Evolutionary conservation across 2,113 vertebrate genomes (phyloP).

Genomic region (Nestor notabilis): DNA sequence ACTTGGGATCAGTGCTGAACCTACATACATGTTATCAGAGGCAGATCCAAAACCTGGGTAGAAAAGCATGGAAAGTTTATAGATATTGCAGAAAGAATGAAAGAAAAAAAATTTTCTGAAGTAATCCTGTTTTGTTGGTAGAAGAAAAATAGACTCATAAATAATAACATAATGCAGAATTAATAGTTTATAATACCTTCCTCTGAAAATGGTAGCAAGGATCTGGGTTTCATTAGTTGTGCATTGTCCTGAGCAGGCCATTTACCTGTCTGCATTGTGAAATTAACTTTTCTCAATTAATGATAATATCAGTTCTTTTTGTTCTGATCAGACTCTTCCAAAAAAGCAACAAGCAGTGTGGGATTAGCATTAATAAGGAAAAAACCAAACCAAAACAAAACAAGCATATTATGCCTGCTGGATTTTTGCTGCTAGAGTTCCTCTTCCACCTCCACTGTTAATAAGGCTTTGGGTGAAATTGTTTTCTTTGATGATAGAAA

Average conservation of each 20-base stretch:
- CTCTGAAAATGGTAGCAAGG: neutral
- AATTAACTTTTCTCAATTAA: conserved; percentile 36
- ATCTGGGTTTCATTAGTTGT: neutral
- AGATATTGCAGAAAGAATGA: neutral
- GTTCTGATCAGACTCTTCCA: neutral
- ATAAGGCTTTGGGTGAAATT: conserved; percentile 28
- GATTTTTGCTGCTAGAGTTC: neutral
- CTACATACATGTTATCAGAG: neutral
- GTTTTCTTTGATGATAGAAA: conserved; percentile 14
- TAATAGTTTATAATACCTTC: neutral
- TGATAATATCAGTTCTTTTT: neutral
- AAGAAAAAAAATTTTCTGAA: neutral
- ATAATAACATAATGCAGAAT: conserved; percentile 10
- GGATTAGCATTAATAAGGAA: neutral
- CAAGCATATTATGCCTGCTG: neutral
- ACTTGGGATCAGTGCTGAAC: neutral
- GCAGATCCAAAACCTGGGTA: neutral
- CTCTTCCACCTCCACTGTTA: conserved; percentile 18
- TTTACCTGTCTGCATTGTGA: neutral
- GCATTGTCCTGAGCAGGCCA: neutral
- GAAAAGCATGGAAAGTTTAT: neutral
- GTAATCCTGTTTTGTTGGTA: neutral
- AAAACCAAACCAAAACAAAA: neutral
- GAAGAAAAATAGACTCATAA: conserved; percentile 10
- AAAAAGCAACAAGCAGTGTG: neutral